Conservation (phyloP, 2,888 invertebrate genomes). For the Cataglyphis albicans region DNA sequence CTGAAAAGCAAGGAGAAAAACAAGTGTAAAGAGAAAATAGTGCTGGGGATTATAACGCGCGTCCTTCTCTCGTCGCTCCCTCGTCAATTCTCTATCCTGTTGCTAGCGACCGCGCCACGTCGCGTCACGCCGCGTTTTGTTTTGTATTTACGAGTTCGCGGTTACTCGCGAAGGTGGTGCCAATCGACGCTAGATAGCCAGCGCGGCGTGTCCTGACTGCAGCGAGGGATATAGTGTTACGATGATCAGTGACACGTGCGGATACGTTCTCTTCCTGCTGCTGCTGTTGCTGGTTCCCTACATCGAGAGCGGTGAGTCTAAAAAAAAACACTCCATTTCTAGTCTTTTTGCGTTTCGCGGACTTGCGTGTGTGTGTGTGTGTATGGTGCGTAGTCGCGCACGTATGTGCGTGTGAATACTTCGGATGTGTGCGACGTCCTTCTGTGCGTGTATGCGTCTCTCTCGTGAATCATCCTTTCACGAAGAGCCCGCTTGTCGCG, state of each 20-base stretch:
- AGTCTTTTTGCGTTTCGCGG: neutral
- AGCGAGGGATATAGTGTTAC: slow-evolving; percentile 80
- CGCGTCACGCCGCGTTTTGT: slow-evolving; percentile 48
- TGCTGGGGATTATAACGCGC: slow-evolving; percentile 9
- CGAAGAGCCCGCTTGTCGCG: slow-evolving; percentile 57
- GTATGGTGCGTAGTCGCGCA: neutral
- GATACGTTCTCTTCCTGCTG: slow-evolving; percentile 90
- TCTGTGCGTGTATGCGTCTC: neutral
- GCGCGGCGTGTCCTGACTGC: slow-evolving; percentile 57
- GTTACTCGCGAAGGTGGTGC: slow-evolving; percentile 69
- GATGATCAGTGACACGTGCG: slow-evolving; percentile 85
- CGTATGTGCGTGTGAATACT: neutral
- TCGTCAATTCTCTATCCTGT: slow-evolving; percentile 7
- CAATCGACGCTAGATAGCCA: slow-evolving; percentile 56
- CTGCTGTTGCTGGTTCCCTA: slow-evolving; percentile 90
- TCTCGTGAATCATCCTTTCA: slow-evolving; percentile 73
- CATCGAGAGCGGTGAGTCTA: slow-evolving; percentile 91
- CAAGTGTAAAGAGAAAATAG: slow-evolving; percentile 17
- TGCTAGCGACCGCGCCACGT: slow-evolving; percentile 26
- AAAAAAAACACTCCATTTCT: neutral
- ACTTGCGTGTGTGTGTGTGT: neutral
- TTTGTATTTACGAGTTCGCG: slow-evolving; percentile 68
- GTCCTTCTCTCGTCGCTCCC: neutral
- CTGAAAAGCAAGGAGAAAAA: neutral
- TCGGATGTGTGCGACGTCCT: neutral